Evolutionary conservation across 2,797 vertebrate species (phyloP), one percentile per base, ranked within the genome.

Genomic region (Anguilla obscura): DNA sequence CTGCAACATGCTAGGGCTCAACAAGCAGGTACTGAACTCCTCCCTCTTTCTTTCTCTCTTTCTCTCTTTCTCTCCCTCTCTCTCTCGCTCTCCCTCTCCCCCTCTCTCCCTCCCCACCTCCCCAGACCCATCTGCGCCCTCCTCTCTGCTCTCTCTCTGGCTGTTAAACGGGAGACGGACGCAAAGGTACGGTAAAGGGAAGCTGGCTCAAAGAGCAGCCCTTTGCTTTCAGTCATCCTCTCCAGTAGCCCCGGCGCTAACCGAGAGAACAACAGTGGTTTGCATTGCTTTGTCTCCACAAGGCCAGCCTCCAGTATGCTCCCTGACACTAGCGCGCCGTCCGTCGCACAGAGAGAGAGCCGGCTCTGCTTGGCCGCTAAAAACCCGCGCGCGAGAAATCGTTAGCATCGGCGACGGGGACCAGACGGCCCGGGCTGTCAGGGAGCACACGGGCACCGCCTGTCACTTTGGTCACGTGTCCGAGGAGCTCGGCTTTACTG

Each of bases 1-100:
- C 95, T 99, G 98, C 98, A 99, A 99, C 97, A 99, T 99, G 98
- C 96, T 99, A 92, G 99, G 98, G 94, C 98, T 99, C 94, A 99
- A 99, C 95, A 99, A 99, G 93, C 98, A 99, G 99, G 99, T 99
- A 98, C 93, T 96, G 91, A 92, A 92, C 71, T 91, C 93, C 58
- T 89, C 87, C 79, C 0, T 80, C 90, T 88, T 83, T 90, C 82
- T 91, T 89, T 89, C 93, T 92, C 94, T 90, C 90, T 91, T 89
- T 89, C 93, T 92, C 94, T 90, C 90, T 60, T 89, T 95, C 89
- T 94, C 93, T 88, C 95, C 94, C 93, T 93, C 93, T 93, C 93
- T 94, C 95, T 93, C 95, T 93, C 89, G 95, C 93, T 94, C 95
- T 94, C 93, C 92, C 94, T 95, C 87, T 95, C 94, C 95, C 94